Evolutionary conservation across 2,113 vertebrate genomes (phyloP).

Genomic region (Antechinus flavipes): DNA sequence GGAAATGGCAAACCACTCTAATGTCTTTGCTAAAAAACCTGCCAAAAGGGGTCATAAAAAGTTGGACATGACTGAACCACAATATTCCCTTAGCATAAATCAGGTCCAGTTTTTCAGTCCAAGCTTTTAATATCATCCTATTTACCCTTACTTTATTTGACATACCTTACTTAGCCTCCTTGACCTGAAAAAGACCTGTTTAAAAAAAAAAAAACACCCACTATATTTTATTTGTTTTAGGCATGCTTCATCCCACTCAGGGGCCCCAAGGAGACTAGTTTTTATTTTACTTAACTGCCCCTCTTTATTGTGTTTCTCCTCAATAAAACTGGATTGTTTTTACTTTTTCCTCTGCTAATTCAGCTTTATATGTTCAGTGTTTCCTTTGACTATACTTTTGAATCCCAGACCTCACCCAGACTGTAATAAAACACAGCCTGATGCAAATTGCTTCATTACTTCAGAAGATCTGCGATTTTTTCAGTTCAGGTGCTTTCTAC

Average conservation of each 20-base stretch:
- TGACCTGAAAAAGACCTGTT: background rate
- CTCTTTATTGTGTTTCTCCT: background rate
- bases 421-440: background rate
- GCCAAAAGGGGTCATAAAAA: background rate
- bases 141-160: too few species aligned
- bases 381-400: background rate
- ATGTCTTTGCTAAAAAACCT: background rate
- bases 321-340: background rate
- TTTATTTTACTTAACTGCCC: background rate
- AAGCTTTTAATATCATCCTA: background rate
- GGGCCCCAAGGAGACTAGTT: background rate
- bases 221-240: background rate
- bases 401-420: background rate
- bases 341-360: background rate
- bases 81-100: background rate
- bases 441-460: background rate
- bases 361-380: background rate
- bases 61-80: background rate
- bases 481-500: background rate
- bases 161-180: background rate
- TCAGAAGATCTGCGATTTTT: background rate
- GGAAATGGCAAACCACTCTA: too few species aligned
- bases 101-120: background rate
- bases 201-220: background rate
- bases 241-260: background rate